Evolutionary conservation across 2,113 vertebrate species (phyloP).

Genomic region (Oreochromis tanganicae): DNA sequence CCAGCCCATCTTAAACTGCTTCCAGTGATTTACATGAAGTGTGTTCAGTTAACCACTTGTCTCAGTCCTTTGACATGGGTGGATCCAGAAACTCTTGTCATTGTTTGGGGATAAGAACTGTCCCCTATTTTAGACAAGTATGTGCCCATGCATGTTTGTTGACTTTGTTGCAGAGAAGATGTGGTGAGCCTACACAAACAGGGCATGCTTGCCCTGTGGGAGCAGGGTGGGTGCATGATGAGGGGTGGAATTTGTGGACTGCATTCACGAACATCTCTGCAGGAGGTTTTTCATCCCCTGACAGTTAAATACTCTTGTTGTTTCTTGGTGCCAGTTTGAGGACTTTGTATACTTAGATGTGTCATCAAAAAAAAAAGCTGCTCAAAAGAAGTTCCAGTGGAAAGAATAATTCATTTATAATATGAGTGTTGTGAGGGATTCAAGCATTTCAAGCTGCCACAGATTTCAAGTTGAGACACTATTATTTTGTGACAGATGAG

Average conservation of each 20-base stretch:
- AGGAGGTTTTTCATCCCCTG: slow-evolving; percentile 23
- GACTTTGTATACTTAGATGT: slow-evolving; percentile 14
- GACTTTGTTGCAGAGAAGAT: slow-evolving; percentile 57
- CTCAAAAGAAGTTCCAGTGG: not conserved
- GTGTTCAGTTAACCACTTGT: slow-evolving; percentile 9
- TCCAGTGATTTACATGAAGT: not conserved
- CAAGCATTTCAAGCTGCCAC: not conserved
- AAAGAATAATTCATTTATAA: slow-evolving; percentile 5
- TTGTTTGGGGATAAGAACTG: slow-evolving; percentile 44
- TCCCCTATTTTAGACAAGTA: slow-evolving; percentile 42
- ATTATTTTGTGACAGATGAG: slow-evolving; percentile 4
- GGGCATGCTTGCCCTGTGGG: slow-evolving; percentile 51
- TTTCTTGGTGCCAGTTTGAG: slow-evolving; percentile 27
- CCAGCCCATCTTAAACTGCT: not conserved
- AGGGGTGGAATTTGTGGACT: slow-evolving; percentile 18
- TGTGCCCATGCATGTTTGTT: slow-evolving; percentile 62
- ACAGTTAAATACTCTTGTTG: slow-evolving; percentile 15
- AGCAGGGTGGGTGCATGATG: slow-evolving; percentile 19
- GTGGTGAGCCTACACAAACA: slow-evolving; percentile 62
- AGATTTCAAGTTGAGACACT: not conserved
- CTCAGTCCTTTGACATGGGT: slow-evolving; percentile 36
- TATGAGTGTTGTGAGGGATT: not conserved
- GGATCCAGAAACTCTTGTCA: slow-evolving; percentile 38
- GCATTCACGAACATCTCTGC: slow-evolving; percentile 39
- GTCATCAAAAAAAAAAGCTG: not conserved